Base-by-base conservation (phyloP, 2,113 vertebrate genomes). In the Rhineura floridana region DNA sequence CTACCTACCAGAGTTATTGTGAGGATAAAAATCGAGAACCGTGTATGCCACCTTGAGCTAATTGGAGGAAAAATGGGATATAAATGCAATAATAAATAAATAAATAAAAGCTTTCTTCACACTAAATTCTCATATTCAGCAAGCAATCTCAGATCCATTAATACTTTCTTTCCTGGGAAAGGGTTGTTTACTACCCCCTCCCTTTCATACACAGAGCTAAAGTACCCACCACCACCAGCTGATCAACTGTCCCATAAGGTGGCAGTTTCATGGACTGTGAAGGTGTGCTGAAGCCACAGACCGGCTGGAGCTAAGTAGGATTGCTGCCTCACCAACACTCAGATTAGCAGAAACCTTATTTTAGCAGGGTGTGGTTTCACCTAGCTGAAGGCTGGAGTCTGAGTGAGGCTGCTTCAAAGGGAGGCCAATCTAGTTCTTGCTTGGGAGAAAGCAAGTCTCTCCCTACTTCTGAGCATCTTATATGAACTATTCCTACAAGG, bases 391-490 rank as follows among this genome's bases (percentile, higher is more conserved):
- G 73, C 9, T 13, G 50, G 33, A 70, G 65, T 13, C 81, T 50
- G 44, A 65, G 81, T 48, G 65, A 65, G 48, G 63, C 44, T 83
- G 65, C 65, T 33, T 69, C 81, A 83, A 48, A 83, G 81, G 81
- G n/a, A 83, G 67, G 63, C 46, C 65, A 69, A 48, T 36, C 19
- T 50, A 48, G 65, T 30, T 69, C 63, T 83, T 69, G 33, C 2
- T 36, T 50, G 11, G 81, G 63, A 83, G 33, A 83, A 69, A 33
- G n/a, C 30, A 69, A 70, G 17, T 33, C 63, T 83, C 33, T 46
- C 42, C 81, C 63, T 48, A 69, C 17, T 65, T 69, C 44, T 12
- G 30, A n/a, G n/a, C 21, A 44, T 59, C 28, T 39, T 30, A 44
- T 23, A 63, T 39, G 36, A 25, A 21, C 50, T 59, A 39, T 39